These are phyloP conservation scores for Stichodactyla helianthus DNA, from an alignment of 64 coral and sea anemone species.

Conservation along the genomic window DNA sequence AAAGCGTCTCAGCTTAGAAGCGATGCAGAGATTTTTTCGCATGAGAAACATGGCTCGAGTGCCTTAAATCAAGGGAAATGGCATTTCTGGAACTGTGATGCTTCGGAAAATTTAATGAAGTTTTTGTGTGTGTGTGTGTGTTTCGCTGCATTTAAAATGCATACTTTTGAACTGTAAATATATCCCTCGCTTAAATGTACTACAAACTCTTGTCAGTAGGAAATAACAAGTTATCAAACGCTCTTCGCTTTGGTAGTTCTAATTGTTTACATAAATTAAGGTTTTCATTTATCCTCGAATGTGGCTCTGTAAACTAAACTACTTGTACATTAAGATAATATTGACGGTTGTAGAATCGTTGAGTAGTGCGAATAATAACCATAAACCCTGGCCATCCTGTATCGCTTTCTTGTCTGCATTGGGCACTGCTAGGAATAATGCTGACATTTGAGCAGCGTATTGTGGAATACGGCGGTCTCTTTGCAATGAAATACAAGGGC, in stretches of 20 bases:
- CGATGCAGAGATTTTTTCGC: not conserved
- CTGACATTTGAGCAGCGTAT: not conserved
- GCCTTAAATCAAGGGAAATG: not conserved
- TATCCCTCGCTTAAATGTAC: not conserved
- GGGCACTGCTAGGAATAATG: not conserved
- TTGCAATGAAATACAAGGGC: not conserved
- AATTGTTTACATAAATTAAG: not conserved
- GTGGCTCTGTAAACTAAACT: not conserved
- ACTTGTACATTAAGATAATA: not conserved
- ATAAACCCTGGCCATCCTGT: not conserved
- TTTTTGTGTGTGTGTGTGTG: not conserved
- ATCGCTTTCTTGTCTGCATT: not conserved
- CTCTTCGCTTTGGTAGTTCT: not conserved
- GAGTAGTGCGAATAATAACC: not conserved
- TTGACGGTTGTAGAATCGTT: not conserved
- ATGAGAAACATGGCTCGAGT: not conserved
- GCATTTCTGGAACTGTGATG: not conserved
- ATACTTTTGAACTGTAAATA: not conserved
- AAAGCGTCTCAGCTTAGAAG: constrained; percentile 5
- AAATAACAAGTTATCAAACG: not conserved
- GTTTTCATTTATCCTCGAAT: not conserved
- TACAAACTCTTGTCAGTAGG: too few species aligned
- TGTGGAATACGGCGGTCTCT: not conserved
- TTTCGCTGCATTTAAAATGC: not conserved
- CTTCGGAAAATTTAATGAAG: not conserved